Evolutionary conservation across 1,140 invertebrate genomes (phyloP), one percentile per base, ranked within the genome.

Genomic region (Bicyclus anynana): DNA sequence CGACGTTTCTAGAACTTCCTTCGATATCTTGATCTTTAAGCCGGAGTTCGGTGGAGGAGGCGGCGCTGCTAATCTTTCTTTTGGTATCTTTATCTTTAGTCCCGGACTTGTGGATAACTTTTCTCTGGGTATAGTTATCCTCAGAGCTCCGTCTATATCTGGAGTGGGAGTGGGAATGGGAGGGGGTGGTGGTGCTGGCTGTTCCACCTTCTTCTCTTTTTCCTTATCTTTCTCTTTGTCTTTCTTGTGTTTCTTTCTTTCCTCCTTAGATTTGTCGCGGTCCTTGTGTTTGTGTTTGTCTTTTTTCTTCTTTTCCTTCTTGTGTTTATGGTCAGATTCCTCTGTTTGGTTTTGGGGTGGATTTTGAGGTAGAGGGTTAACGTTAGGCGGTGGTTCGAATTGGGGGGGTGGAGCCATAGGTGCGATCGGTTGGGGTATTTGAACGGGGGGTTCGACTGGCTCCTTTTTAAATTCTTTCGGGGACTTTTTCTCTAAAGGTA

Each of bases 211-310:
- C 52, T 74, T 77, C 40, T 79, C 77, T 42, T 79, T 72, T 5
- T 89, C 84, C 42, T 78, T 79, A 37, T 82, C 76, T 46, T 78
- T 69, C 7, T 87, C 83, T 16, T 87, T 89, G 21, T 89, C 84
- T 54, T 90, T 89, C 57, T 90, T 90, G 48, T 90, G 86, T 69
- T 89, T 90, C 64, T 87, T 86, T 2, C 79, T 61, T 53, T 89
- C 86, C 29, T 89, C 87, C 48, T 87, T 85, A 0, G 71, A 74
- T 65, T 88, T 89, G 69, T 90, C 86, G 27, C 83, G 73, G 62
- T 89, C 86, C 65, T 89, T 89, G 64, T 90, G 87, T 78, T 90
- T 90, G 67, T 90, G 86, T 75, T 90, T 90, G 23, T 89, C 86
- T 46, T 90, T 90, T 67, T 90, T 90, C 69, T 90, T 89, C 59